These are phyloP conservation scores for Mantis religiosa DNA, from an alignment of 2,888 invertebrate genomes.

Conservation along the genomic window DNA sequence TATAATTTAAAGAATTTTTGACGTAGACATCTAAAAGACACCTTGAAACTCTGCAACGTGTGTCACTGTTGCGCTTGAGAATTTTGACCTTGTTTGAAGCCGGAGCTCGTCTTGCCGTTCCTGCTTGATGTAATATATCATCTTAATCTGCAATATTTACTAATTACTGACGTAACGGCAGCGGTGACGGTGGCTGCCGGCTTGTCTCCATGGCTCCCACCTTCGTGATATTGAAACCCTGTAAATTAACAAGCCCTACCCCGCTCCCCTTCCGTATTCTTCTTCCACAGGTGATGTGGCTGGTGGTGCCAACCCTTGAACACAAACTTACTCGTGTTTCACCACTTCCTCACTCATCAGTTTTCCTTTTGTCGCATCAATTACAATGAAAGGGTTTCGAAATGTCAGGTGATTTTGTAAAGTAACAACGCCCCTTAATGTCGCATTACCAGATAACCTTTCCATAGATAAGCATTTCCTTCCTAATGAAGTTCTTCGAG, in stretches of 20 bases:
- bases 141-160: slow-evolving; percentile 19
- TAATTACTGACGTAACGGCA: slow-evolving; percentile 11
- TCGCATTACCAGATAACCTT: background rate
- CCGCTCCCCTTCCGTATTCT: background rate
- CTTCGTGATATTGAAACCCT: slow-evolving; percentile 13
- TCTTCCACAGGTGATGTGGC: background rate
- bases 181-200: slow-evolving; percentile 14
- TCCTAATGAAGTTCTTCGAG: background rate
- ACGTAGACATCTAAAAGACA: background rate
- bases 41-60: background rate
- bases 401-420: background rate
- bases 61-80: background rate
- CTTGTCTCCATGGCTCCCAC: slow-evolving; percentile 13
- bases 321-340: background rate
- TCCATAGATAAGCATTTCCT: background rate
- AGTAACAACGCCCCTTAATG: background rate
- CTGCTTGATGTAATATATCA: slow-evolving; percentile 17
- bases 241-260: slow-evolving; percentile 13
- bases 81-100: background rate
- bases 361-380: background rate
- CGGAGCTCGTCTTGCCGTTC: background rate
- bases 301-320: background rate
- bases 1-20: no score
- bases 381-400: background rate
- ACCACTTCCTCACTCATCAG: background rate